A percentile compares a stretch with the other conserved stretches of the same genome.
These are phyloP conservation scores for Equus quagga DNA, from an alignment of 2,113 vertebrate genomes.

Conservation along the genomic window DNA sequence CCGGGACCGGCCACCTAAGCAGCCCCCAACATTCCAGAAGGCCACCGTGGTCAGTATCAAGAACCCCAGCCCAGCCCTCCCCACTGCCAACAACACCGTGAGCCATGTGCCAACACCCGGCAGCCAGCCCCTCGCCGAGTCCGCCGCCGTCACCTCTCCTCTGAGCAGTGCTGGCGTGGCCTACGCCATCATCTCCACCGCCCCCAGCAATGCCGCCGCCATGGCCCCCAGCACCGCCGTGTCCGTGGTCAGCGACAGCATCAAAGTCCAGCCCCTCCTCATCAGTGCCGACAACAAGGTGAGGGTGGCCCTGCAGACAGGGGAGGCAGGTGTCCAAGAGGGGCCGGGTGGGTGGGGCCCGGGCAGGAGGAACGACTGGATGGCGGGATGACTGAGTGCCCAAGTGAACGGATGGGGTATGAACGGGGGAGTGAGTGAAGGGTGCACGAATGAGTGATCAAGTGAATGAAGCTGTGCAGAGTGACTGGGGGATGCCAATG, in stretches of 20 bases:
- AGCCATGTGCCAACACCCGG: constrained; percentile 88
- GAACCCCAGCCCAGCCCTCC: constrained; percentile 94
- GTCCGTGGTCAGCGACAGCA: constrained; percentile 90
- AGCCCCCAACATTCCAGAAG: constrained; percentile 92
- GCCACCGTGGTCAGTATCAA: constrained; percentile 92
- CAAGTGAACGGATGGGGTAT: rapidly evolving
- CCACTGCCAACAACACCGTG: constrained; percentile 96
- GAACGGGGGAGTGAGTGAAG: rapidly evolving
- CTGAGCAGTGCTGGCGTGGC: constrained; percentile 93
- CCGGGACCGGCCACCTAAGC: constrained; percentile 92
- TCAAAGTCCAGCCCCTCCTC: constrained; percentile 94
- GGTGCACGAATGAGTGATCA: rapidly evolving
- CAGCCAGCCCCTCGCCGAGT: constrained; percentile 83
- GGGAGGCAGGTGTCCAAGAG: rapidly evolving
- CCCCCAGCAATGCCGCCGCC: constrained; percentile 87
- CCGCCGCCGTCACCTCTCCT: constrained; percentile 81
- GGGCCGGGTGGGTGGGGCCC: rapidly evolving
- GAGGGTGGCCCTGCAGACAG: neutral
- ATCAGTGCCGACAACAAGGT: constrained; percentile 94
- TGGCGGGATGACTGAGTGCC: rapidly evolving
- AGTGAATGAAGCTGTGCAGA: rapidly evolving
- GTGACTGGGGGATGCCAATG: rapidly evolving
- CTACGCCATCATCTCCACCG: constrained; percentile 96
- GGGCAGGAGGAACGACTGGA: rapidly evolving
- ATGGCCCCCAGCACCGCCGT: constrained; percentile 85